Base-by-base conservation (phyloP, 2,797 vertebrate genomes). In the Spondyliosoma cantharus region DNA sequence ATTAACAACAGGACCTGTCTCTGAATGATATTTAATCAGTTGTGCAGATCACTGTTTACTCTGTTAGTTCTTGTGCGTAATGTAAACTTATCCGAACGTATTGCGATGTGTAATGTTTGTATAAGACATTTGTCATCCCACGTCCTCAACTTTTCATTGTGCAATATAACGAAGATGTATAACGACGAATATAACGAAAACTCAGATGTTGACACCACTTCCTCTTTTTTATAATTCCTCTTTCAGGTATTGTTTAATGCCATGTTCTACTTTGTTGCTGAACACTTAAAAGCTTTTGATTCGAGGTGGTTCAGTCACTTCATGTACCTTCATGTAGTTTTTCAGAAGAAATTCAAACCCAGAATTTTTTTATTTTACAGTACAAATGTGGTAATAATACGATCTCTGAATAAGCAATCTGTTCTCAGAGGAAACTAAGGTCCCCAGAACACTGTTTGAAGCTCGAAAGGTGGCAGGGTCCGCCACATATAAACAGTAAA, bases 1-100 rank as follows among this genome's bases (percentile, higher is more conserved):
- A 62, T 74, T 72, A 67, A 71, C 48, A 73, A n/a, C 25, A 59
- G 59, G 60, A 60, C 48, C 29, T 65, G 2, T n/a, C 50, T 16
- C 49, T 82, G 32, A 74, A 17, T 25, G 15, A 54, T 29, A 50
- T 42, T 2, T 24, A n/a, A 77, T 49, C 32, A 20, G 9, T 46
- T 70, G 1, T 25, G 17, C 16, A 3, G 50, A 59, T 82, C 32
- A 32, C 32, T 42, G 59, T 60, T 74, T 1, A 17, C 29, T 32
- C 46, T 62, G 45, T 72, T 46, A 70, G 32, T 37, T 37, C 32
- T 2, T 37, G 7, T 2, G 32, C 8, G 32, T 37, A 1, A 9
- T 9, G 7, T 37, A 9, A 37, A 37, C 4, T 49, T 67, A 15
- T 80, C 60, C 1, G 29, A 9, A 9, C 1, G 32, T 37, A 37